Conservation (phyloP, 2,888 invertebrate genomes). For the Chesias legatella region DNA sequence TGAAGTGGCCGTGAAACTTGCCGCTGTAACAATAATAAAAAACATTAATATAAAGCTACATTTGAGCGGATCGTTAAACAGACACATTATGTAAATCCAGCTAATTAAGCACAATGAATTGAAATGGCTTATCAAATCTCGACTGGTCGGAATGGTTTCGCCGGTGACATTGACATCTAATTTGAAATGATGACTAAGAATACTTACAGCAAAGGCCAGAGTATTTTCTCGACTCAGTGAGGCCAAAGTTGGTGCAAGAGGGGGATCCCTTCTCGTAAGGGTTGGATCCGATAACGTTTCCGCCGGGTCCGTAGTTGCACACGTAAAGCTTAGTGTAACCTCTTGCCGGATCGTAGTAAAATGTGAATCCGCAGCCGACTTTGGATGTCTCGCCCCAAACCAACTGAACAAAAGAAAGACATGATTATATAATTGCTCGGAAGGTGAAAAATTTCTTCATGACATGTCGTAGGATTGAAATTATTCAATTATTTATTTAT, state of each 20-base stretch:
- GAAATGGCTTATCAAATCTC: slow-evolving; percentile 21
- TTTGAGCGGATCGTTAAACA: slow-evolving; percentile 22
- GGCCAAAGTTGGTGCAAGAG: slow-evolving; percentile 85
- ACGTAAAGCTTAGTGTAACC: slow-evolving; percentile 92
- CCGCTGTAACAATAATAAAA: slow-evolving; percentile 54
- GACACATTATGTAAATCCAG: slow-evolving; percentile 26
- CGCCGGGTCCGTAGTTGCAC: slow-evolving; percentile 92
- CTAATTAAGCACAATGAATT: slow-evolving; percentile 27
- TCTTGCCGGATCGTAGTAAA: slow-evolving; percentile 85
- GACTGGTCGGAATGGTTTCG: slow-evolving; percentile 20
- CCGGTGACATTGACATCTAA: slow-evolving; percentile 21
- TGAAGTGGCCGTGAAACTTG: slow-evolving; percentile 62
- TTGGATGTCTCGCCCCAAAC: slow-evolving; percentile 93
- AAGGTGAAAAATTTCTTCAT: not conserved
- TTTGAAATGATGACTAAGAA: slow-evolving; percentile 26
- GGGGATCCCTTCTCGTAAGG: slow-evolving; percentile 89
- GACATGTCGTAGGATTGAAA: not conserved
- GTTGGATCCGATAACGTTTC: slow-evolving; percentile 87
- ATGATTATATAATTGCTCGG: slow-evolving; percentile 12
- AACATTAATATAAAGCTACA: slow-evolving; percentile 22
- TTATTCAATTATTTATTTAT: too few relatives aligned
- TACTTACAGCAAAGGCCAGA: slow-evolving; percentile 88
- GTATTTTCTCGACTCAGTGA: slow-evolving; percentile 86
- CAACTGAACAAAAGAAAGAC: slow-evolving; percentile 76
- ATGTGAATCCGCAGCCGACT: slow-evolving; percentile 93